Evolutionary conservation across 2,888 invertebrate species (phyloP).

Genomic region (Perizoma flavofasciatum): DNA sequence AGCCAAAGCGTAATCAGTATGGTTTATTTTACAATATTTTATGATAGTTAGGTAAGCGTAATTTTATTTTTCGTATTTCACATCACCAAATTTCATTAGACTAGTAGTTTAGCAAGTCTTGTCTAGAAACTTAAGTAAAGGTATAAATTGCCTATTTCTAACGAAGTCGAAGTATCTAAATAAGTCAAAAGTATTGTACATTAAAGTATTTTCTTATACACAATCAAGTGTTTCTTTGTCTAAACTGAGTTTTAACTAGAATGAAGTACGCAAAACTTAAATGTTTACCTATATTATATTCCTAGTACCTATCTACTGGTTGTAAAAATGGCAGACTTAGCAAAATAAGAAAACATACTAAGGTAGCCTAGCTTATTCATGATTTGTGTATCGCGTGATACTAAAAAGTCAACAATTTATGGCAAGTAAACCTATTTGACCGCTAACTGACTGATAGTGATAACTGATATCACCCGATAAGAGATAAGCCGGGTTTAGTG

Average conservation of each 20-base stretch:
- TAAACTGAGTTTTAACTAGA: neutral
- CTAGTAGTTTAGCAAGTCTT: conserved; percentile 7
- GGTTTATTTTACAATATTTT: too few species aligned
- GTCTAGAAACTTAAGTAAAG: conserved; percentile 11
- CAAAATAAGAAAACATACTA: too few species aligned
- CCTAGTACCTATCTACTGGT: too few species aligned
- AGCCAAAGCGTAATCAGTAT: conserved; percentile 8
- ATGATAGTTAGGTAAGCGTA: too few species aligned
- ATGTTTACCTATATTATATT: too few species aligned
- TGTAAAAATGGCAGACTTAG: too few species aligned
- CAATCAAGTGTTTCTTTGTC: conserved; percentile 9
- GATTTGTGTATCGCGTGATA: too few species aligned
- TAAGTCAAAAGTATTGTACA: conserved; percentile 23
- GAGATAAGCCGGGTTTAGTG: conserved; percentile 26
- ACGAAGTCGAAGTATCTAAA: conserved; percentile 17
- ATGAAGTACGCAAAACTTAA: too few species aligned
- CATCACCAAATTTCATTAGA: neutral
- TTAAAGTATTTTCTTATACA: conserved; percentile 30
- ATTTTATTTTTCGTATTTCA: neutral
- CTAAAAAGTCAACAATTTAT: too few species aligned
- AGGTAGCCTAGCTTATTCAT: too few species aligned
- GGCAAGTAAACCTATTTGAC: conserved; percentile 7
- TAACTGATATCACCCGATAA: conserved; percentile 31
- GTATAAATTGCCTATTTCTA: conserved; percentile 23
- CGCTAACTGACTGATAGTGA: conserved; percentile 22